Percentiles rank a stretch among this genome's conserved stretches.
Evolutionary conservation across 2,888 invertebrate species (phyloP).

Genomic region (Tuta absoluta): DNA sequence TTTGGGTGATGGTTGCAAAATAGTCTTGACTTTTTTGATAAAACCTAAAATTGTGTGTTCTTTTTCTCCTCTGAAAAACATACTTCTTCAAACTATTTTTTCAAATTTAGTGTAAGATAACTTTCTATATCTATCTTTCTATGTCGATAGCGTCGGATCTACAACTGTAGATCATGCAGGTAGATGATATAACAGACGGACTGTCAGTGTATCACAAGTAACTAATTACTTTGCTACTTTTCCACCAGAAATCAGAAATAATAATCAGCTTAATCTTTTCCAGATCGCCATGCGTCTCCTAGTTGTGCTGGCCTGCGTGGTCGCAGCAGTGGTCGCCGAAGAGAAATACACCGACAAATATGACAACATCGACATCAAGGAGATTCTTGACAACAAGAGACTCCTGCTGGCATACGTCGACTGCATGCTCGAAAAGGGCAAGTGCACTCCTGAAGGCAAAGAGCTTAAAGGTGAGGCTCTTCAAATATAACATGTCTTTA

Average conservation of each 20-base stretch:
- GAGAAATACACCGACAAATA: conserved; percentile 84
- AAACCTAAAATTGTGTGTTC: too few species aligned
- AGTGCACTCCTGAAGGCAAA: conserved; percentile 85
- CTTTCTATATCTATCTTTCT: too few species aligned
- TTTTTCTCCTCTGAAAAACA: too few species aligned
- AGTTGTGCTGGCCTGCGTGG: conserved; percentile 46
- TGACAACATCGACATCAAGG: conserved; percentile 85
- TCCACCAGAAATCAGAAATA: not conserved
- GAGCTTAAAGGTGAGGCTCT: conserved; percentile 83
- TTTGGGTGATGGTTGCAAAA: too few species aligned
- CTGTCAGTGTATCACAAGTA: too few species aligned
- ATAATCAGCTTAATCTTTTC: conserved; percentile 30
- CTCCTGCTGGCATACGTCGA: conserved; percentile 84
- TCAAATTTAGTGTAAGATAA: too few species aligned
- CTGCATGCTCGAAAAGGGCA: conserved; percentile 83
- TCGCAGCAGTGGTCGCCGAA: conserved; percentile 43
- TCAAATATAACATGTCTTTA: not conserved
- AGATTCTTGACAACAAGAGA: conserved; percentile 84
- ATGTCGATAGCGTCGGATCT: too few species aligned
- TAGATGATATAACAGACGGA: too few species aligned
- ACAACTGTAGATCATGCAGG: too few species aligned
- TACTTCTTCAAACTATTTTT: too few species aligned
- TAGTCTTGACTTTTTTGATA: too few species aligned
- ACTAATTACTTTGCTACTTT: too few species aligned
- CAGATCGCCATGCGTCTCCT: conserved; percentile 51